Evolutionary conservation across 2,113 vertebrate species (phyloP), one percentile per base, ranked within the genome.

Genomic region (Chaetodon auriga): DNA sequence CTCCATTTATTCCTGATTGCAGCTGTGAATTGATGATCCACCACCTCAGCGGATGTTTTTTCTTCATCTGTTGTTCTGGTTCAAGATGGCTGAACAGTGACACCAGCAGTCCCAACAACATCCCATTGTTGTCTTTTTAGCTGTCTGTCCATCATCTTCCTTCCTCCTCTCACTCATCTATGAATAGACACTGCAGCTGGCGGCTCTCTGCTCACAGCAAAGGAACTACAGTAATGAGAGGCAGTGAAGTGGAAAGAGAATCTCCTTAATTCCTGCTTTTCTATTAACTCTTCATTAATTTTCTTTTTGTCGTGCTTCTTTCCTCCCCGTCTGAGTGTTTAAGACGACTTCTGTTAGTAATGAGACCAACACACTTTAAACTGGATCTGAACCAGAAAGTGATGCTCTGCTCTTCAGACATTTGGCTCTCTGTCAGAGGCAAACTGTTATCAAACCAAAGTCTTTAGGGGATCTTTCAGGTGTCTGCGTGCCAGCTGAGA

Each of bases 401-500:
- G 46, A 48, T 48, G 53, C 62, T 82, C 55, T 69, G 46, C 57
- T 69, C 68, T 65, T 13, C 30, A 73, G 46, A 61, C 62, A 6
- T 75, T 51, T 76, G 75, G 36, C 68, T 80, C 84, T 76, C 57
- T 62, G 57, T 83, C 21, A 65, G 62, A 75, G 45, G 68, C 41
- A 54, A 55, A 69, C 35, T 78, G 66, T 69, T 71, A 69, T 70
- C 54, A 83, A 68, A 78, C 61, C 65, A 69, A 68, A 66, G 68
- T 85, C 77, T 89, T 84, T 45, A 35, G 81, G 80, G 86, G 81
- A 78, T n/a, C 55, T 36, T 62, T 58, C 57, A 41, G 15, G 25
- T 5, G 21, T 75, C 30, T 41, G 36, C 25, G 30, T 45, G 66
- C 15, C 68, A 30, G 54, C 71, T 72, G 61, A 80, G 70, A 68